phyloP scores from a whole-genome alignment of 2,113 vertebrate species.

The Pleuronectes platessa region DNA sequence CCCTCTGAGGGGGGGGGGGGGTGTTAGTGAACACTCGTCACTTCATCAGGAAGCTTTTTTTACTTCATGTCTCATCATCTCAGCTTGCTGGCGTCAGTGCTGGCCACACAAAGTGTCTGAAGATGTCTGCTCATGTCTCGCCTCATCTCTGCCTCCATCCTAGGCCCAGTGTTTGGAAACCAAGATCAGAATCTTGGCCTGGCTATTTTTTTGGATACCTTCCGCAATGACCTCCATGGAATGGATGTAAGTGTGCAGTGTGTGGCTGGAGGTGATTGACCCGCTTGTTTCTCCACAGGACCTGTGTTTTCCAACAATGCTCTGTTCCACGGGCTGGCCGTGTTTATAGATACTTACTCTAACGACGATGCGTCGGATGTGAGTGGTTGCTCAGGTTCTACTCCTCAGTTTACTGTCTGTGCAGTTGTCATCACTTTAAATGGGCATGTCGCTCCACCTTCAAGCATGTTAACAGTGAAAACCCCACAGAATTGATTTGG shows the following conservation, averaged over 20 bases:
- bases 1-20: no score
- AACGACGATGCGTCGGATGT: constrained; percentile 95
- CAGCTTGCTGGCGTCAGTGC: background rate
- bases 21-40: background rate
- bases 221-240: constrained; percentile 86
- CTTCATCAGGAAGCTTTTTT: background rate
- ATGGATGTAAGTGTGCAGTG: constrained; percentile 83
- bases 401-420: constrained; percentile 34
- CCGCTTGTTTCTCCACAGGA: constrained; percentile 83
- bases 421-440: constrained; percentile 3
- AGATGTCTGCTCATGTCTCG: constrained; percentile 58
- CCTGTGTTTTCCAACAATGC: constrained; percentile 96
- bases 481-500: background rate
- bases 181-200: constrained; percentile 84
- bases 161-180: constrained; percentile 85
- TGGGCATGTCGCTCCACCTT: constrained; percentile 19
- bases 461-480: no score
- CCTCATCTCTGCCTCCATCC: constrained; percentile 78
- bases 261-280: constrained; percentile 28
- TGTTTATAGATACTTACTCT: constrained; percentile 97
- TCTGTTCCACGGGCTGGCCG: constrained; percentile 93
- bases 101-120: constrained; percentile 3
- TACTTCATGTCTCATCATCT: constrained; percentile 6
- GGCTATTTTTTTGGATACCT: constrained; percentile 86
- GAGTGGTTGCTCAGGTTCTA: constrained; percentile 73